Evolutionary conservation across 2,113 vertebrate genomes (phyloP), one percentile per base, ranked within the genome.

Genomic region (Oxygymnocypris stewartii): DNA sequence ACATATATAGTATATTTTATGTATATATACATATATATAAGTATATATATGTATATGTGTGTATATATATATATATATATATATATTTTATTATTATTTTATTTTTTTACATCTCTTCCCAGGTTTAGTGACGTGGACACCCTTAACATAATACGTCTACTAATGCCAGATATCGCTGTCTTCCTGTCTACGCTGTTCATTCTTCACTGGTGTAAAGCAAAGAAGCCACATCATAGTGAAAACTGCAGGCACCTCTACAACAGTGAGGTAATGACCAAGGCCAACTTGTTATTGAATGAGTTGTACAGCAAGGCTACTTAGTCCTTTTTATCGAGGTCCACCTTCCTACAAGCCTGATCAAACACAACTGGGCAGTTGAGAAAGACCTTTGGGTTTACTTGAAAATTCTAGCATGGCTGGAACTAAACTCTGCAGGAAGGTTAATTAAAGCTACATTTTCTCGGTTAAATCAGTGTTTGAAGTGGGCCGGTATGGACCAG

Each of bases 121-220:
- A 96, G 96, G 89, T 94, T 96, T 89, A 95, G 92, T 69, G 87
- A 79, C 0, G 94, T 94, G 0, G 85, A 93, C 76, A 7, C 89
- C 31, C 93, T 92, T 10, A 94, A 94, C 77, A 85, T 94, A 9
- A 76, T 94, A 16, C 93, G 93, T 0, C 92, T 95, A 74, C 78
- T 95, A 82, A 91, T 91, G 20, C 95, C 95, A 2, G 95, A 96
- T 37, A 0, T 93, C 0, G 88, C 92, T 77, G 87, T 95, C 8
- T 89, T 95, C 23, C 57, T 94, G 11, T 87, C 90, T 2, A 88
- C 90, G 4, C 81, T 94, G 42, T 87, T 94, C 35, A 35, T 95
- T 61, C 87, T 91, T 37, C 89, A 89, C 59, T 78, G 95, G 47
- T 94, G 91, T 74, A 90, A 95, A 93, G 3, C 89, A 93, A 13